Conservation (phyloP, 1,140 invertebrate genomes). For the Galleria mellonella region DNA sequence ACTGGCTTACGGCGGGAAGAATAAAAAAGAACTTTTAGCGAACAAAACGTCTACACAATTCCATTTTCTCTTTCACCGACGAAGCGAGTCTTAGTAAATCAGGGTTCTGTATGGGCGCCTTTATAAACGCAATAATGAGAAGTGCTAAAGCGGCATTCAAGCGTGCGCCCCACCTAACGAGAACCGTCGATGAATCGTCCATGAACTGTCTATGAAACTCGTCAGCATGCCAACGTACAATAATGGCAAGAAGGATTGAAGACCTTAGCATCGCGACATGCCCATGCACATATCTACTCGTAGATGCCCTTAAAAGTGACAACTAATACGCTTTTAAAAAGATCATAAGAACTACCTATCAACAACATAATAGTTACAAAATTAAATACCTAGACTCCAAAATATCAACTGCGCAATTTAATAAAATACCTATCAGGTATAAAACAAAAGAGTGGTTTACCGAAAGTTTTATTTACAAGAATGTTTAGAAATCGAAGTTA, state of each 20-base stretch:
- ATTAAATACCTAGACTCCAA: not conserved
- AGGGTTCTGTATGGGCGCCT: slow-evolving; percentile 60
- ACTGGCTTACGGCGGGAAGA: slow-evolving; percentile 18
- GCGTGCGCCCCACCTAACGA: slow-evolving; percentile 48
- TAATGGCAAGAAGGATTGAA: slow-evolving; percentile 44
- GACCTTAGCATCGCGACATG: slow-evolving; percentile 16
- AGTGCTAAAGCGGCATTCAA: slow-evolving; percentile 68
- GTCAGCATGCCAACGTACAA: slow-evolving; percentile 36
- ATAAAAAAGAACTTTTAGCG: slow-evolving; percentile 38
- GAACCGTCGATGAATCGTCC: slow-evolving; percentile 64
- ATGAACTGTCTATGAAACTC: slow-evolving; percentile 67
- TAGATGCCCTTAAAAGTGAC: not conserved
- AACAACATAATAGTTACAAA: not conserved
- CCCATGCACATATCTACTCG: slow-evolving; percentile 20
- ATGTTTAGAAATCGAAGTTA: slow-evolving; percentile 30
- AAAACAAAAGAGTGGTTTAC: too few species aligned
- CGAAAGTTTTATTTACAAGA: slow-evolving; percentile 19
- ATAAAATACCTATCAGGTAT: too few species aligned
- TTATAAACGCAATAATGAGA: slow-evolving; percentile 73
- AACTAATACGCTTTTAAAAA: not conserved
- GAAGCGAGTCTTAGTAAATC: slow-evolving; percentile 64
- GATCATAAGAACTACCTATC: not conserved
- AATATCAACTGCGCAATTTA: not conserved
- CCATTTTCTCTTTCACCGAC: slow-evolving; percentile 69
- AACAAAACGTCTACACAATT: slow-evolving; percentile 68